Base-by-base conservation (phyloP, 2,888 invertebrate species). In the Bruchidius siliquastri region DNA sequence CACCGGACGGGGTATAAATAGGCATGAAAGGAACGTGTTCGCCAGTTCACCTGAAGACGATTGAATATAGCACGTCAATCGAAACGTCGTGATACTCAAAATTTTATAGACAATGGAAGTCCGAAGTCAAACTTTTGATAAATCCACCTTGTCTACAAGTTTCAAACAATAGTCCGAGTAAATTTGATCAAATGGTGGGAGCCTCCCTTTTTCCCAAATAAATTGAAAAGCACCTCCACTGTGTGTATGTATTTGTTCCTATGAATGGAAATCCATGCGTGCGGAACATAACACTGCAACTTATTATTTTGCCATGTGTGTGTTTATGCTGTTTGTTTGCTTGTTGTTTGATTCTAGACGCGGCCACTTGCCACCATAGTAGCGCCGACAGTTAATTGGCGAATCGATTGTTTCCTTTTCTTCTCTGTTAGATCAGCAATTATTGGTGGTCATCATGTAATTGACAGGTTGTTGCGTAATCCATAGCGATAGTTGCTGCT, bases 251-350 rank as follows among this genome's bases (percentile, higher is more conserved):
- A 68, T 74, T 72, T 71, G 75, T 72, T 75, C 74, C 72, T 71
- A 70, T 66, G 73, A 72, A 72, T 49, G 49, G 49, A 49, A 72
- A 70, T 26, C 69, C 74, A 73, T 77, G 76, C 76, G 76, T 77
- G 78, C 78, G 78, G 77, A 77, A 78, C 76, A 72, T 74, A 71
- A 70, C 73, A 67, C 74, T 72, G 72, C 74, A 73, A 71, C 71
- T 74, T 77, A 71, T 77, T 75, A 76, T 77, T 76, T 49, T 78
- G 77, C 77, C 77, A 77, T 78, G 77, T 78, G 77, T 78, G 76
- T 74, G 73, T 68, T 74, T 74, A 73, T 71, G 72, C 71, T 66
- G 71, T 74, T 73, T 73, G 74, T 74, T 75, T 73, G 72, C 74
- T 74, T 67, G 72, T 74, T 75, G 72, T 75, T 75, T 75, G 66